Base-by-base conservation (phyloP, 1,140 invertebrate genomes). In the Drosophila ficusphila region DNA sequence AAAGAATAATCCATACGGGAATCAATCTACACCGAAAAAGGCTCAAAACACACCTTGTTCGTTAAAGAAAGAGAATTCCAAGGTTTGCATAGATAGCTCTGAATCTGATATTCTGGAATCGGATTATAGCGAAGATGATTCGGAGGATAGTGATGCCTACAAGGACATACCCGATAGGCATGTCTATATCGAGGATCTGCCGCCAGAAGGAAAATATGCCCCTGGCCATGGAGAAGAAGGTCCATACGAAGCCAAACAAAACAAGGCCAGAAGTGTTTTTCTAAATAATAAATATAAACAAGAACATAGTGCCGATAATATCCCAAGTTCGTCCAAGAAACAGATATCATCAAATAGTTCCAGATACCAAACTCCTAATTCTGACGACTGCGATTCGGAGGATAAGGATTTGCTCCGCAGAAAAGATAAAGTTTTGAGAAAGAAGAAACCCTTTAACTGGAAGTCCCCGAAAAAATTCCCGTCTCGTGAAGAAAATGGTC, bases 151-250 rank as follows among this genome's bases (percentile, higher is more conserved):
- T 23, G 79, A 88, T 7, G 34, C 36, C 0, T 86, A 70, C 19
- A 56, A 42, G 0, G 73, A 76, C 34, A 88, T 86, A n/a, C 81
- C 81, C 6, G 69, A 88, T n/a, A 57, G 81, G 2, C 74, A 86
- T 16, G 44, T 74, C n/a, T 86, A 81, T n/a, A 47, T 53, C 1
- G 81, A 86, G 3, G 31, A 61, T 11, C 34, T 77, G 1, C 62
- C 54, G 0, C 51, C 81, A 1, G 81, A 86, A 38, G 14, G 19
- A 2, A 18, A 16, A 0, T 86, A 86, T 56, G 38, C 38, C 1
- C 7, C 48, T 0, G 73, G 69, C 0, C 44, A 38, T 11, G 81
- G 81, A 2, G 81, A 86, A 18, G 81, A 86, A 16, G 82, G 68
- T 5, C 58, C 57, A 6, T 79, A 72, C 41, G n/a, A 23, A 2